Base-by-base conservation (phyloP, 1,140 invertebrate species). In the Sinonovacula constricta region DNA sequence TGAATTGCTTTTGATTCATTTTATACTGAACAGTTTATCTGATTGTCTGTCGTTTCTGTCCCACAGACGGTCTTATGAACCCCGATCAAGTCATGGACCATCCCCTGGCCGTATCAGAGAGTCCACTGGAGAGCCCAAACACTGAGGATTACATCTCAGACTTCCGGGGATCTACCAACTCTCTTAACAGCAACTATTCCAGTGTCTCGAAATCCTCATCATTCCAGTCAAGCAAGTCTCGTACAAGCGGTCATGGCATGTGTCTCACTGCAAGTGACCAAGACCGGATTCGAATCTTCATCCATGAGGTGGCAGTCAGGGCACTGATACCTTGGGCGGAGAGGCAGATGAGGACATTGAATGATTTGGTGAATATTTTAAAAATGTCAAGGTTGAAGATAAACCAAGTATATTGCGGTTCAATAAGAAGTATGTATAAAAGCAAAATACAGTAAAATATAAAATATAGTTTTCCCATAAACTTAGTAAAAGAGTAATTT, bases 301-400 rank as follows among this genome's bases (percentile, higher is more conserved):
- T 98, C 33, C 94, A 95, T 83, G 97, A 99, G 86, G 98, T 98
- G 92, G 94, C 94, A 83, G 93, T 94, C n/a, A 94, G 95, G 87
- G 95, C 95, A 30, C 91, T 99, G 33, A 92, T 99, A 69, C 97
- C 97, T 33, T 96, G 97, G 91, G 94, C 97, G 54, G 97, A 99
- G 89, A 94, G 94, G 86, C 94, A 96, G 90, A 95, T 99, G 83
- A 93, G 93, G 80, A 92, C 94, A 66, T 90, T 99, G 24, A 95
- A 94, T 91, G 97, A 99, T 88, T 93, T 95, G 79, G 95, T 96
- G 90, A 91, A 90, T 91, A 51, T 62, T 67, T 68, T 53, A 36
- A n/a, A n/a, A n/a, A n/a, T n/a, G n/a, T n/a, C n/a, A n/a, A n/a
- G n/a, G n/a, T n/a, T n/a, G n/a, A n/a, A n/a, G n/a, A n/a, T n/a